These are phyloP conservation scores for Apodemus agrarius DNA, from an alignment of 2,797 vertebrate genomes.

Conservation along the genomic window DNA sequence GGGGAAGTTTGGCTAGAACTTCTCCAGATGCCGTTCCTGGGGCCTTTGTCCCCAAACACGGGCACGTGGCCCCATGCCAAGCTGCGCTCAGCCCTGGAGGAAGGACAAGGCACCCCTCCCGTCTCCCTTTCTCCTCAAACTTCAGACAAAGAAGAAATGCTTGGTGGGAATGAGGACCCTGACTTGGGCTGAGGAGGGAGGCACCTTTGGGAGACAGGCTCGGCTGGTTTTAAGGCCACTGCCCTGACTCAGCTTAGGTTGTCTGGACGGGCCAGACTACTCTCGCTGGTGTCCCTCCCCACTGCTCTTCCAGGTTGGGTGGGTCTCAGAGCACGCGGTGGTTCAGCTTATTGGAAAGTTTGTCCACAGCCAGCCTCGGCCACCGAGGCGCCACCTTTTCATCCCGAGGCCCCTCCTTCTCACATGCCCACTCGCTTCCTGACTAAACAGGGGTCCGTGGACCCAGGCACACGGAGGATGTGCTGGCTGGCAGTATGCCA, in stretches of 20 bases:
- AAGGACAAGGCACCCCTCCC: background rate
- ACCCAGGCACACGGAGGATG: background rate
- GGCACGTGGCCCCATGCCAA: background rate
- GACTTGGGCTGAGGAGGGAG: background rate
- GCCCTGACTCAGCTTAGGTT: too few relatives aligned
- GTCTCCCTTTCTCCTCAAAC: background rate
- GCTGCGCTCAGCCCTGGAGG: background rate
- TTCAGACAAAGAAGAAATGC: background rate
- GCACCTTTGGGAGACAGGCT: background rate
- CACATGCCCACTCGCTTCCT: background rate
- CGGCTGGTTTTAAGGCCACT: background rate
- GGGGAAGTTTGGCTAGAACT: background rate
- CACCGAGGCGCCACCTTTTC: background rate
- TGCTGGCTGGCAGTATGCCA: background rate
- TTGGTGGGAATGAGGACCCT: background rate
- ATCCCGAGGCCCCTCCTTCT: too few relatives aligned
- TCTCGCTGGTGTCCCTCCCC: background rate
- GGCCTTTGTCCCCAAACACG: background rate
- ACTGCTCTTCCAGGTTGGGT: too few relatives aligned
- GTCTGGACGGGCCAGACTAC: too few relatives aligned
- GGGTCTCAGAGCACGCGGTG: background rate
- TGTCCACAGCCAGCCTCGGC: background rate
- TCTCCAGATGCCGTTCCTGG: background rate
- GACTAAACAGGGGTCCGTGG: background rate
- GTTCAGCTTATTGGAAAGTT: background rate